These are phyloP conservation scores for Gorsachius magnificus DNA, from an alignment of 2,797 vertebrate genomes.

Conservation along the genomic window DNA sequence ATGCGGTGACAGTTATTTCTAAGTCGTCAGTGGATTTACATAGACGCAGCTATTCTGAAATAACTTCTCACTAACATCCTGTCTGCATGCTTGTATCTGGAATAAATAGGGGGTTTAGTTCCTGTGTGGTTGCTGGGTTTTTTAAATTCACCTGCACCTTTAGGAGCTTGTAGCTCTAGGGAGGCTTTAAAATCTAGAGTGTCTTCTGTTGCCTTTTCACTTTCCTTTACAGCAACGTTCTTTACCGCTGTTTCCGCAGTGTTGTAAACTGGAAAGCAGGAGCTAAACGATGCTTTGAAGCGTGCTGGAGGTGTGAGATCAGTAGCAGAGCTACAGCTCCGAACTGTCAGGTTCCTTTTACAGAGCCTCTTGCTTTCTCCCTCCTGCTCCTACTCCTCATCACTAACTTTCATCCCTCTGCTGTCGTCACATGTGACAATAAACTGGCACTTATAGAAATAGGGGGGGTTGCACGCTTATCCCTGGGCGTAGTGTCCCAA, in stretches of 20 bases:
- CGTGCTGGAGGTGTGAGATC: accelerated
- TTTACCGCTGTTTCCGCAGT: not conserved
- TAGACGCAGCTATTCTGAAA: not conserved
- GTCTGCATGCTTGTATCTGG: not conserved
- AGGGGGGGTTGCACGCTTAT: not conserved
- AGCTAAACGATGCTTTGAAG: not conserved
- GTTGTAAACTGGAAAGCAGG: not conserved
- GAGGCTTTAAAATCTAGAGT: not conserved
- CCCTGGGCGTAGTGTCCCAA: not conserved
- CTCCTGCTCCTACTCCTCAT: not conserved
- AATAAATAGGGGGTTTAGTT: not conserved
- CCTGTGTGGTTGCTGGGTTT: not conserved
- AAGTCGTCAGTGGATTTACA: not conserved
- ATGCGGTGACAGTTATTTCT: not conserved
- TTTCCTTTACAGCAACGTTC: not conserved
- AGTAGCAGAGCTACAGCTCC: not conserved
- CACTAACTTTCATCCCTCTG: not conserved
- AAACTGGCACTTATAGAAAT: not conserved
- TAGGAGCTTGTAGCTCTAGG: not conserved
- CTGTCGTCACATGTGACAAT: not conserved
- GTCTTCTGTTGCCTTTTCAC: not conserved
- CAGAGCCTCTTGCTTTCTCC: not conserved
- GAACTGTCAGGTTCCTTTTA: too few relatives aligned
- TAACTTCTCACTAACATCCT: not conserved
- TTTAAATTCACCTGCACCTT: not conserved